Percentiles rank a stretch among this genome's conserved stretches.
These are phyloP conservation scores for Thalassaphorura encarpata DNA, from an alignment of 1,140 invertebrate species.

Conservation along the genomic window DNA sequence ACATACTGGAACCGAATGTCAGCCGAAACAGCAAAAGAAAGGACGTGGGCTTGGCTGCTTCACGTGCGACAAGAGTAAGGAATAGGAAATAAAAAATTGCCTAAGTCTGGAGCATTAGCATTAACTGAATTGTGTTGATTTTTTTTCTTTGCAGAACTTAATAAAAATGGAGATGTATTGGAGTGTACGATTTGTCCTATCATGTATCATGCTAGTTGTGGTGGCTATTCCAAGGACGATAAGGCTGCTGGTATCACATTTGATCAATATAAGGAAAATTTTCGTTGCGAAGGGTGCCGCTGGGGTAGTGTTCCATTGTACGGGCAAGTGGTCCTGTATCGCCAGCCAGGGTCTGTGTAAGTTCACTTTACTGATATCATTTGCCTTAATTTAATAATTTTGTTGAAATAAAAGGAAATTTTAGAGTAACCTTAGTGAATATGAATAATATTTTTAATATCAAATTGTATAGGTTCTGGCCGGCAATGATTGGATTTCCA, in stretches of 20 bases:
- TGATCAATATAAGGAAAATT: constrained; percentile 2
- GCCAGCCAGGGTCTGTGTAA: constrained; percentile 19
- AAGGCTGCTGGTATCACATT: background rate
- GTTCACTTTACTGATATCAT: background rate
- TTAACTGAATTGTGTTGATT: background rate
- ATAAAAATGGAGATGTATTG: background rate
- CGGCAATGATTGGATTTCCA: constrained; percentile 25
- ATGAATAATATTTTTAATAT: no score
- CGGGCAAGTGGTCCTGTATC: constrained; percentile 25
- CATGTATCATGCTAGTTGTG: constrained; percentile 18
- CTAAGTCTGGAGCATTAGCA: background rate
- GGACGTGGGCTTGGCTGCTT: constrained; percentile 27
- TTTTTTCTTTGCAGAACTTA: constrained; percentile 3
- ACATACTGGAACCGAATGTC: constrained; percentile 7
- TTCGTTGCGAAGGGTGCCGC: constrained; percentile 17
- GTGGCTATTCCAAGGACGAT: constrained; percentile 8
- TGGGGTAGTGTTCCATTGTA: constrained; percentile 27
- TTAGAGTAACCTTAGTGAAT: no score
- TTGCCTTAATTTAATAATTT: background rate
- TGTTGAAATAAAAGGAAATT: no score
- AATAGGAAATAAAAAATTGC: constrained; percentile 4
- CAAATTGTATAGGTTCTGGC: constrained; percentile 18
- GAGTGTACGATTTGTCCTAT: constrained; percentile 12
- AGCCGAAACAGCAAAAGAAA: background rate
- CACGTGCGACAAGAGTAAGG: constrained; percentile 19